Evolutionary conservation across 2,797 vertebrate genomes (phyloP).

Genomic region (Artibeus lituratus): DNA sequence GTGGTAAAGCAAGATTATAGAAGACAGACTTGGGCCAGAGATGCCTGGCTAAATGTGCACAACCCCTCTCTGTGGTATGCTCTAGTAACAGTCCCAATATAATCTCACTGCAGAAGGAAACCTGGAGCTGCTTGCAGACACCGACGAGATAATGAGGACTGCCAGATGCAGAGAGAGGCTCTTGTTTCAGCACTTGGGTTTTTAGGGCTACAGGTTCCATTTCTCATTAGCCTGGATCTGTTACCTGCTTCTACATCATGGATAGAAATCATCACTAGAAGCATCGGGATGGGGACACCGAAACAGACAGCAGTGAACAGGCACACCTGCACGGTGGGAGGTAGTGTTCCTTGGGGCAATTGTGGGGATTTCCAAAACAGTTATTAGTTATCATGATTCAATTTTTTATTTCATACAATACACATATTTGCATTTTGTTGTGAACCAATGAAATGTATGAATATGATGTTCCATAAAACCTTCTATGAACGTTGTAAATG

Average conservation of each 20-base stretch:
- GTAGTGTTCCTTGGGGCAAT: background rate
- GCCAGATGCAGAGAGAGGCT: background rate
- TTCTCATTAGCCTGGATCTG: background rate
- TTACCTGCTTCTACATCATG: background rate
- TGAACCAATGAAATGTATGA: background rate
- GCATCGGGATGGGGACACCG: background rate
- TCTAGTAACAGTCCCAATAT: background rate
- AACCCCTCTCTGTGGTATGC: background rate
- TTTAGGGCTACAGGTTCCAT: background rate
- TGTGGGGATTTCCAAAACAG: background rate
- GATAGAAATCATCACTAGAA: background rate
- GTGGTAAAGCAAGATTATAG: background rate
- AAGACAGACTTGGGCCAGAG: background rate
- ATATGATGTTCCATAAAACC: background rate
- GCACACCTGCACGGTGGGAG: rapidly evolving
- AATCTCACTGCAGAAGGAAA: background rate
- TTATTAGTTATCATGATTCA: background rate
- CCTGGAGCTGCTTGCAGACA: background rate
- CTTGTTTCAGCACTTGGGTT: background rate
- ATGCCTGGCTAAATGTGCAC: background rate
- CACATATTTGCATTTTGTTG: background rate
- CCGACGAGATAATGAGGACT: background rate
- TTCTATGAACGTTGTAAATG: background rate
- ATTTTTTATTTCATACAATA: background rate
- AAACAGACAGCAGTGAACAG: background rate